Conservation (phyloP, 2,113 vertebrate species). For the Hucho hucho region DNA sequence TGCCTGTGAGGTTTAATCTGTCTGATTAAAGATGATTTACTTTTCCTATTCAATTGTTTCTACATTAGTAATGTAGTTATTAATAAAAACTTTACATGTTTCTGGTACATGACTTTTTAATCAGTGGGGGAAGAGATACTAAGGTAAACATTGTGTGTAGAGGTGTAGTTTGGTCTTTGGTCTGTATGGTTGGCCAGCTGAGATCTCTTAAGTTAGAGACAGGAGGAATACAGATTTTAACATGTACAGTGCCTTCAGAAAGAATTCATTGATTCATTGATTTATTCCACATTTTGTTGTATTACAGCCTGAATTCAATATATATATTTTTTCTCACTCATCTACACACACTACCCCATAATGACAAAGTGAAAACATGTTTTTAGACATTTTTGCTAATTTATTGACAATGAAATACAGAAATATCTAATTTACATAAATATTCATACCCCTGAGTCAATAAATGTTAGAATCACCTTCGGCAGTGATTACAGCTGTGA, state of each 20-base stretch:
- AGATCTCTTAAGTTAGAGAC: slow-evolving; percentile 32
- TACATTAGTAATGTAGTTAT: slow-evolving; percentile 29
- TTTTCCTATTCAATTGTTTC: slow-evolving; percentile 37
- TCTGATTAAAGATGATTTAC: slow-evolving; percentile 44
- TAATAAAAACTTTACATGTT: slow-evolving; percentile 50
- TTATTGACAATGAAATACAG: too few relatives aligned
- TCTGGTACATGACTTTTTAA: slow-evolving; percentile 37
- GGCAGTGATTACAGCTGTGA: too few relatives aligned
- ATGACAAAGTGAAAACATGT: too few relatives aligned
- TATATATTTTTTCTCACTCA: too few relatives aligned
- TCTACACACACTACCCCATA: too few relatives aligned
- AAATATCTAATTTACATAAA: too few relatives aligned
- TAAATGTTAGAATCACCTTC: too few relatives aligned
- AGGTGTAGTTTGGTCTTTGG: slow-evolving; percentile 25
- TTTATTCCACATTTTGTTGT: too few relatives aligned
- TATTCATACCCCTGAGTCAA: too few relatives aligned
- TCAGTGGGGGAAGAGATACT: slow-evolving; percentile 24
- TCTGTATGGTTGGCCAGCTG: slow-evolving; percentile 31
- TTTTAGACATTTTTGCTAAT: too few relatives aligned
- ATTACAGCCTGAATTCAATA: too few relatives aligned
- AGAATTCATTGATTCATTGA: too few relatives aligned
- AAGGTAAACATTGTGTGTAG: not conserved
- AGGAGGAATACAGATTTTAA: slow-evolving; percentile 50
- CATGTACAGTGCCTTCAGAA: slow-evolving; percentile 27
- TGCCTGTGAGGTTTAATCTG: slow-evolving; percentile 33